phyloP scores from a whole-genome alignment of 92 coral and sea anemone species.

The Epizoanthus ramosus region DNA sequence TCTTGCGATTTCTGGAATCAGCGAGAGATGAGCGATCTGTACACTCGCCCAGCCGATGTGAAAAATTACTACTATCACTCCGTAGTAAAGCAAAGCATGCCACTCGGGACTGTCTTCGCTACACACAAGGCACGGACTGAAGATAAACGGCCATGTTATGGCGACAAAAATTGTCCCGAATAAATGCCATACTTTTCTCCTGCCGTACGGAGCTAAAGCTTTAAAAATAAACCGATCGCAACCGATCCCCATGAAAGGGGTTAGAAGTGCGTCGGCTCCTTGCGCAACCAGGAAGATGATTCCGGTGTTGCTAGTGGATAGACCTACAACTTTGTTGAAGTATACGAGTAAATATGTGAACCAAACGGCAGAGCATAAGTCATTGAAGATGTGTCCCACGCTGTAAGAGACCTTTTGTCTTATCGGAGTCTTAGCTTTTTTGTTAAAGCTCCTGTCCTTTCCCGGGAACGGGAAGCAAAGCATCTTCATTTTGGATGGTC shows the following conservation, averaged over 20 bases:
- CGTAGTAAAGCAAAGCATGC: conserved; percentile 61
- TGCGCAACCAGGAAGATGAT: conserved; percentile 73
- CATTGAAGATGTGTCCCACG: conserved; percentile 82
- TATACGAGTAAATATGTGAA: conserved; percentile 70
- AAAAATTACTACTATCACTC: conserved; percentile 55
- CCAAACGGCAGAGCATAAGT: conserved; percentile 79
- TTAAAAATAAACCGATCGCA: conserved; percentile 61
- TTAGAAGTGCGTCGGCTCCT: conserved; percentile 69
- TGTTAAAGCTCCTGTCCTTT: not conserved
- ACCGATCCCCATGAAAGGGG: conserved; percentile 77
- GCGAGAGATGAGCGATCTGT: conserved; percentile 71
- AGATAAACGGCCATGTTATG: conserved; percentile 73
- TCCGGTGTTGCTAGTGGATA: conserved; percentile 68
- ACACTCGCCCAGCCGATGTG: conserved; percentile 80
- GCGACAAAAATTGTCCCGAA: conserved; percentile 69
- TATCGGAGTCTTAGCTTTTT: conserved; percentile 46
- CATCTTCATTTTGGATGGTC: conserved; percentile 11
- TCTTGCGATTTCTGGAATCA: conserved; percentile 71
- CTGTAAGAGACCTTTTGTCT: conserved; percentile 64
- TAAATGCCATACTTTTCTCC: conserved; percentile 71
- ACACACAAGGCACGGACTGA: conserved; percentile 75
- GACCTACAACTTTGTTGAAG: conserved; percentile 83
- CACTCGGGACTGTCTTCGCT: conserved; percentile 54
- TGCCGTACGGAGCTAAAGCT: conserved; percentile 60
- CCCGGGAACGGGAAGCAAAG: not conserved